A percentile compares a stretch with the other conserved stretches of the same genome.
These are phyloP conservation scores for Craniophora ligustri DNA, from an alignment of 2,888 invertebrate genomes.

Conservation along the genomic window DNA sequence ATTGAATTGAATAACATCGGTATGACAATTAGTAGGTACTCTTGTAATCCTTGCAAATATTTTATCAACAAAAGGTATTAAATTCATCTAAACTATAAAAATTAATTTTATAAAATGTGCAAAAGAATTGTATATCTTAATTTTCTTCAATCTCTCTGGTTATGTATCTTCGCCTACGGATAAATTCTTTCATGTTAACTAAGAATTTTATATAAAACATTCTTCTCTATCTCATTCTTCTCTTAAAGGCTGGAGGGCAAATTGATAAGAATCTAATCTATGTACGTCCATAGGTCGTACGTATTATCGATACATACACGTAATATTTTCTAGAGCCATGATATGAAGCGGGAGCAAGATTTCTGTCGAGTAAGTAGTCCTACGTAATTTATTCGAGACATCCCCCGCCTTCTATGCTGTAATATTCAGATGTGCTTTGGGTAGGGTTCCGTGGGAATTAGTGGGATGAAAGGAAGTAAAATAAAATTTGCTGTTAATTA, in stretches of 20 bases:
- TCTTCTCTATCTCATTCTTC: slow-evolving; percentile 15
- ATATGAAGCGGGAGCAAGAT: slow-evolving; percentile 46
- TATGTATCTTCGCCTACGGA: no score
- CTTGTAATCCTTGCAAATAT: no score
- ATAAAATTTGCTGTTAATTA: slow-evolving; percentile 26
- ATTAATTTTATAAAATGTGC: no score
- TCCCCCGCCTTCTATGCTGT: slow-evolving; percentile 57
- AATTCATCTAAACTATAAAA: no score
- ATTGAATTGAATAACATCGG: no score
- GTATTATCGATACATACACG: slow-evolving; percentile 8
- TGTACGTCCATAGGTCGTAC: no score
- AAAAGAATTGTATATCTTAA: no score
- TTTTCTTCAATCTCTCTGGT: no score
- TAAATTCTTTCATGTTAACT: slow-evolving; percentile 7
- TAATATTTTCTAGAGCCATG: slow-evolving; percentile 30
- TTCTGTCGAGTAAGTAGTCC: slow-evolving; percentile 56
- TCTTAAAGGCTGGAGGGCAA: slow-evolving; percentile 18
- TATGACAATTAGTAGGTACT: no score
- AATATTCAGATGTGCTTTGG: slow-evolving; percentile 57
- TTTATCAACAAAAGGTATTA: no score
- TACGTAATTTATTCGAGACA: slow-evolving; percentile 60
- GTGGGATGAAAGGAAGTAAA: slow-evolving; percentile 37
- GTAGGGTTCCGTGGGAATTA: slow-evolving; percentile 53
- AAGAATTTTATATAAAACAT: slow-evolving; percentile 17
- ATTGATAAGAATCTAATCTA: slow-evolving; percentile 20